phyloP scores from a whole-genome alignment of 1,140 invertebrate species.

The Zaprionus vittiger region DNA sequence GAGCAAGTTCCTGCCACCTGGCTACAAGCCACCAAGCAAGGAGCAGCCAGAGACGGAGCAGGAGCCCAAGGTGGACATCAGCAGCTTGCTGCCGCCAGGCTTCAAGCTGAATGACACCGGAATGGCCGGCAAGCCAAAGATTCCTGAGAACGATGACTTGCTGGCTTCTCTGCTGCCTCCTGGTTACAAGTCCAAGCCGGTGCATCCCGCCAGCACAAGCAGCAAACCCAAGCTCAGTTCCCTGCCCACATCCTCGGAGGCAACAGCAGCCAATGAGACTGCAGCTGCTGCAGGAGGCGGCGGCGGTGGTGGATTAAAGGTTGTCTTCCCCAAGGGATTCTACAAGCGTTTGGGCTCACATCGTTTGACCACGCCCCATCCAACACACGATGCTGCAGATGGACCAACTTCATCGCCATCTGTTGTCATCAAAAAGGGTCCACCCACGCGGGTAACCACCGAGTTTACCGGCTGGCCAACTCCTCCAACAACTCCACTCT shows the following conservation, averaged over 20 bases:
- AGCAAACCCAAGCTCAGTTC: slow-evolving; percentile 55
- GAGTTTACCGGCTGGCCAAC: slow-evolving; percentile 96
- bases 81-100: slow-evolving; percentile 85
- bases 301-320: slow-evolving; percentile 87
- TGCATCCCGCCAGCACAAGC: slow-evolving; percentile 58
- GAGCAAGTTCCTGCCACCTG: slow-evolving; percentile 85
- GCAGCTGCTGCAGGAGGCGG: slow-evolving; percentile 24
- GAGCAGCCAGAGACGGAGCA: slow-evolving; percentile 23
- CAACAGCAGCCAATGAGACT: slow-evolving; percentile 11
- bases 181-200: slow-evolving; percentile 85
- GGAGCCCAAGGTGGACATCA: slow-evolving; percentile 70
- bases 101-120: slow-evolving; percentile 85
- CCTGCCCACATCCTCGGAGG: slow-evolving; percentile 57
- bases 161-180: slow-evolving; percentile 87
- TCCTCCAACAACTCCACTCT: slow-evolving; percentile 92
- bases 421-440: slow-evolving; percentile 91
- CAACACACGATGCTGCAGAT: slow-evolving; percentile 58
- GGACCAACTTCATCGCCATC: slow-evolving; percentile 84
- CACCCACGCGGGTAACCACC: slow-evolving; percentile 92
- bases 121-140: slow-evolving; percentile 50
- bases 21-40: slow-evolving; percentile 85
- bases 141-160: slow-evolving; percentile 85
- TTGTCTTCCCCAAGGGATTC: slow-evolving; percentile 92
- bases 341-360: slow-evolving; percentile 88
- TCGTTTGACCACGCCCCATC: slow-evolving; percentile 87